Evolutionary conservation across 2,113 vertebrate genomes (phyloP).

Genomic region (Neogale vison): DNA sequence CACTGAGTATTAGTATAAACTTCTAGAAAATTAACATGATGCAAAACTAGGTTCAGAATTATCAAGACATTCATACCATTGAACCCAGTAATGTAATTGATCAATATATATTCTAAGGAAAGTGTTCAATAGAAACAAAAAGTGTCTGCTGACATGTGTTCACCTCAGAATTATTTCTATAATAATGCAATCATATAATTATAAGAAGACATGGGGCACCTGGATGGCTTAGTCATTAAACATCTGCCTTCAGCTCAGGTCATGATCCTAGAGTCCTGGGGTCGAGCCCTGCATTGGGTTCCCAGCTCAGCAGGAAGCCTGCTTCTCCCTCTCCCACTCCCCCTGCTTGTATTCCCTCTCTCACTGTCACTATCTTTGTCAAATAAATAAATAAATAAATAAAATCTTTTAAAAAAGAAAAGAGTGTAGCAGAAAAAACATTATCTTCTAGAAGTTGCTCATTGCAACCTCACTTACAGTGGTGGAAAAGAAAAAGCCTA

Average conservation of each 20-base stretch:
- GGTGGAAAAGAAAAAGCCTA: neutral
- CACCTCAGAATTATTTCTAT: neutral
- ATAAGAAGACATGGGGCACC: neutral
- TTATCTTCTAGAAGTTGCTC: neutral
- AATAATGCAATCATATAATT: neutral
- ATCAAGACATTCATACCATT: neutral
- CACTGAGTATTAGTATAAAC: neutral
- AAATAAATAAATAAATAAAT: too few relatives aligned
- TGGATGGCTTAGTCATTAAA: too few relatives aligned
- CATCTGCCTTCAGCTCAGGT: too few relatives aligned
- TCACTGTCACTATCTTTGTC: too few relatives aligned
- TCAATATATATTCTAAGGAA: slow-evolving; percentile 15
- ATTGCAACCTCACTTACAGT: neutral
- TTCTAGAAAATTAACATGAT: neutral
- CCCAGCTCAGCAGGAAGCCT: too few relatives aligned
- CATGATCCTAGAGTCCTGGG: too few relatives aligned
- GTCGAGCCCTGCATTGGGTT: too few relatives aligned
- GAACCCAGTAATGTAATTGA: neutral
- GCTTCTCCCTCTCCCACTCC: too few relatives aligned
- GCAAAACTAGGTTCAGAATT: neutral
- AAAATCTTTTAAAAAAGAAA: neutral
- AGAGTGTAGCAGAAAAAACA: neutral
- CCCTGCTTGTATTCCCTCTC: too few relatives aligned
- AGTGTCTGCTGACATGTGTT: neutral
- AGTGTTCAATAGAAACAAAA: slow-evolving; percentile 32